Base-by-base conservation (phyloP, 2,888 invertebrate species). In the Lamproptera curius region DNA sequence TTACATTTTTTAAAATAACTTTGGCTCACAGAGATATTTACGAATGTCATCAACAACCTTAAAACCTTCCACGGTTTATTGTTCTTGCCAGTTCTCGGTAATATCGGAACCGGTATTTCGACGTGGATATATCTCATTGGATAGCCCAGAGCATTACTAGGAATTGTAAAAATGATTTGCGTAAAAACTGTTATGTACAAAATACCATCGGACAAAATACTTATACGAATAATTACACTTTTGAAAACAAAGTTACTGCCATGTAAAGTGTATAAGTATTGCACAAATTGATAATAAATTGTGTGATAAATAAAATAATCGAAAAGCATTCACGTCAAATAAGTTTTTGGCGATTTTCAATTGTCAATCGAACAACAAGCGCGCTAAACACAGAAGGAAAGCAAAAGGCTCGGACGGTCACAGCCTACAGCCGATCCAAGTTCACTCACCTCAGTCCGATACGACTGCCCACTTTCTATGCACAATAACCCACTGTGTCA, bases 361-460 rank as follows among this genome's bases (percentile, higher is more conserved):
- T 28, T 5, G 28, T 28, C 28, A 43, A 54, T 63, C 58, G 57
- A 41, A n/a, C 49, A 44, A 9, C 54, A 60, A 61, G 64, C 59
- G n/a, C n/a, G n/a, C n/a, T n/a, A n/a, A n/a, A n/a, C n/a, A n/a
- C 61, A 57, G 54, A 55, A 52, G 58, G 55, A 67, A 70, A 75
- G 73, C 49, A 40, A 16, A 34, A 47, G 52, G 52, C 48, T 52
- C 16, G 10, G 36, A 13, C 38, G 76, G 76, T 71, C 72, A 67
- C 61, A 70, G 73, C 73, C 77, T 74, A 66, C 56, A 48, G 16
- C 55, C 52, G 46, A 52, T 62, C 54, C 56, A 71, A 77, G 82
- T 80, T 82, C 82, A 82, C 66, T 82, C 74, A 81, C 82, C 81
- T 73, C 56, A 47, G 37, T 43, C 48, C 64, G 53, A 40, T 50